Conservation (phyloP, 2,888 invertebrate genomes). For the Pediacus dermestoides region DNA sequence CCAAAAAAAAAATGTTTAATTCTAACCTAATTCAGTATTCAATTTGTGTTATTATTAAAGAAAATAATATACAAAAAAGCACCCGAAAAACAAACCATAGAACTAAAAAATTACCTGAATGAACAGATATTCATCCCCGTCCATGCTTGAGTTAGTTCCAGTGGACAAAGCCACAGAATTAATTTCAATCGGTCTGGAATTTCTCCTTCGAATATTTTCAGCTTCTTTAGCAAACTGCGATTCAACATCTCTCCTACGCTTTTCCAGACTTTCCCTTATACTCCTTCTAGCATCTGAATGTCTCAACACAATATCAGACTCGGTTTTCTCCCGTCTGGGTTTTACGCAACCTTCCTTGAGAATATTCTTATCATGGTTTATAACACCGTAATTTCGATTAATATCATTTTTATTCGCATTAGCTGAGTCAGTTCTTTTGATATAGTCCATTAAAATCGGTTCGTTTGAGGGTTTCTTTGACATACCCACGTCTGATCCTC, state of each 20-base stretch:
- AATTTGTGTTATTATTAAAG: too few relatives aligned
- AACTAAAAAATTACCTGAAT: conserved; percentile 45
- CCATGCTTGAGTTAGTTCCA: conserved; percentile 41
- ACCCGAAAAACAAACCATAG: conserved; percentile 18
- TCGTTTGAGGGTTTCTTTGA: conserved; percentile 59
- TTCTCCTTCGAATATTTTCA: conserved; percentile 50
- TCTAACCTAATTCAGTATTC: conserved; percentile 9
- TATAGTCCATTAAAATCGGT: conserved; percentile 68
- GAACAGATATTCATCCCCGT: conserved; percentile 48
- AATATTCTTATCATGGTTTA: conserved; percentile 26
- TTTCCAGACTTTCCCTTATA: conserved; percentile 51
- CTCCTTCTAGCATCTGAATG: conserved; percentile 56
- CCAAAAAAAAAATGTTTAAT: conserved; percentile 9
- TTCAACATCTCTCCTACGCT: conserved; percentile 51
- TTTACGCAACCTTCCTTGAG: conserved; percentile 53
- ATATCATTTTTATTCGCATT: conserved; percentile 41
- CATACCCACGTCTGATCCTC: conserved; percentile 54
- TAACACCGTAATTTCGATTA: conserved; percentile 43
- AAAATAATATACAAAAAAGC: conserved; percentile 1
- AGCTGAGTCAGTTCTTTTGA: conserved; percentile 55
- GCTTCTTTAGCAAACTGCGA: conserved; percentile 48
- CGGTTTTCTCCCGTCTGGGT: conserved; percentile 83
- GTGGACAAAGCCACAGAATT: conserved; percentile 40
- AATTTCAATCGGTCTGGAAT: conserved; percentile 49
- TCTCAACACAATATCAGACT: conserved; percentile 79